Evolutionary conservation across 2,113 vertebrate genomes (phyloP).

Genomic region (Nothobranchius furzeri): DNA sequence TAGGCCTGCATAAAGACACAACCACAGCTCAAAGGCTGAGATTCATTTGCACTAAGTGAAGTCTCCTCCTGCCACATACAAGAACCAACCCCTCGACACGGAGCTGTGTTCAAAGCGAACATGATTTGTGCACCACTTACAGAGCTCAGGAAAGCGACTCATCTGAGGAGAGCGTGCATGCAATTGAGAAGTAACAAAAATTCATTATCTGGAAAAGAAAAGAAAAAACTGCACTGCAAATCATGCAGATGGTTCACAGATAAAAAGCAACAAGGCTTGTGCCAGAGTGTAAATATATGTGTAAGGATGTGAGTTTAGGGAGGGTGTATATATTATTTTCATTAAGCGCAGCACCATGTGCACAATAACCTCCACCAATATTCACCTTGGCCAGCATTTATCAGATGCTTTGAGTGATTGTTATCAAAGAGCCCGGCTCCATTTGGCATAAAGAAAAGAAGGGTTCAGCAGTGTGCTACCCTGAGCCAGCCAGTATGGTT

Average conservation of each 20-base stretch:
- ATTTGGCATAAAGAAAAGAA: slow-evolving; percentile 18
- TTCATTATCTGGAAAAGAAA: slow-evolving; percentile 42
- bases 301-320: neutral
- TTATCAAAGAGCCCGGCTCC: slow-evolving; percentile 24
- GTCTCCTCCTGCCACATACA: slow-evolving; percentile 38
- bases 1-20: slow-evolving; percentile 17
- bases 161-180: slow-evolving; percentile 15
- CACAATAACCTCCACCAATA: slow-evolving; percentile 40
- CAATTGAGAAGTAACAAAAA: slow-evolving; percentile 25
- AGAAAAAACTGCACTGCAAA: slow-evolving; percentile 40
- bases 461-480: neutral
- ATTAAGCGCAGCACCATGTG: neutral
- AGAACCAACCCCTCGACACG: slow-evolving; percentile 21
- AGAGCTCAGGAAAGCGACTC: slow-evolving; percentile 40
- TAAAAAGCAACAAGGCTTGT: slow-evolving; percentile 36
- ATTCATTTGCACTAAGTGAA: slow-evolving; percentile 26
- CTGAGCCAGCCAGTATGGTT: slow-evolving; percentile 22
- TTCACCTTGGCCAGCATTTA: slow-evolving; percentile 57
- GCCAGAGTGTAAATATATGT: neutral
- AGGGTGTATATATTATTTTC: neutral
- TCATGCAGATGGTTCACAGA: slow-evolving; percentile 49
- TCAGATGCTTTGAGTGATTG: slow-evolving; percentile 47
- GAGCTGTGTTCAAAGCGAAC: slow-evolving; percentile 52
- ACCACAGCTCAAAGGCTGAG: slow-evolving; percentile 40
- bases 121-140: slow-evolving; percentile 43